Percentiles rank a stretch among this genome's conserved stretches.
Evolutionary conservation across 2,888 invertebrate species (phyloP).

Genomic region (Drosophila atripex): DNA sequence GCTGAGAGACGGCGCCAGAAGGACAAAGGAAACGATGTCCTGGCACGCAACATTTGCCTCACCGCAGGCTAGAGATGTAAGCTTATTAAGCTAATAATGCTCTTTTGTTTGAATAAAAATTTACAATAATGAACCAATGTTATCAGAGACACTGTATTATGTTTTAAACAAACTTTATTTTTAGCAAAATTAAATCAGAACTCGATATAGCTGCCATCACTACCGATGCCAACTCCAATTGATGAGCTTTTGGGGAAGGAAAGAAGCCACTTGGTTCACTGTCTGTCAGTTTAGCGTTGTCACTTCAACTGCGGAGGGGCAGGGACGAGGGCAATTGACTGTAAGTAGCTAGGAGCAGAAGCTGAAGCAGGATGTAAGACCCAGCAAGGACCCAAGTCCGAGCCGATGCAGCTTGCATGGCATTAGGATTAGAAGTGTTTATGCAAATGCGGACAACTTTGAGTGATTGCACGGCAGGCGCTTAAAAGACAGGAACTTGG

Average conservation of each 20-base stretch:
- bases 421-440: conserved; percentile 75
- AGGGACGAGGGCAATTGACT: conserved; percentile 61
- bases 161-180: neutral
- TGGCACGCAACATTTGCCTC: conserved; percentile 35
- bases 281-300: conserved; percentile 48
- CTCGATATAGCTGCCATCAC: neutral
- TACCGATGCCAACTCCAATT: conserved; percentile 43
- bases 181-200: neutral
- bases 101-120: neutral
- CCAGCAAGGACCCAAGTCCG: conserved; percentile 18
- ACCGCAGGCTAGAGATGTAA: conserved; percentile 16
- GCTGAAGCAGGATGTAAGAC: conserved; percentile 20
- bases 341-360: conserved; percentile 59
- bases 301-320: conserved; percentile 42
- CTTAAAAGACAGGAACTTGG: conserved; percentile 34
- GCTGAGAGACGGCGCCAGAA: conserved; percentile 43
- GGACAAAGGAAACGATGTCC: conserved; percentile 32
- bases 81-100: neutral
- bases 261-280: conserved; percentile 30
- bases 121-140: neutral
- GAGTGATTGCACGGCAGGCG: conserved; percentile 62
- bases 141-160: neutral
- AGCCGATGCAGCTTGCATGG: conserved; percentile 62
- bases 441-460: conserved; percentile 74
- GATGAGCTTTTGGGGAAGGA: conserved; percentile 30